phyloP scores from a whole-genome alignment of 1,140 invertebrate genomes.

The Palaemon carinicauda region DNA sequence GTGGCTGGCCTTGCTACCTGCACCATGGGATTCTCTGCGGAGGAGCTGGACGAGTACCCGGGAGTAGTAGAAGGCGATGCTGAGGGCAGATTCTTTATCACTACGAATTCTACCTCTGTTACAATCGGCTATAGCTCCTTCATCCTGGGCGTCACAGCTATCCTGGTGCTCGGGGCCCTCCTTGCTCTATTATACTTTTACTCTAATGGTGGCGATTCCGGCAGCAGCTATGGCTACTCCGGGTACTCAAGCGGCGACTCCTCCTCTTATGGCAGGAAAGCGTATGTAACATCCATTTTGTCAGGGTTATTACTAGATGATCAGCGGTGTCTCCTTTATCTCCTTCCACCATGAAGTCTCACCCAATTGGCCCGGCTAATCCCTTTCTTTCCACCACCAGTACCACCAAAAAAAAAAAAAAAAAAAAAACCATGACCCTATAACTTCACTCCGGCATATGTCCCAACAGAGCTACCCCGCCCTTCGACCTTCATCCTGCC shows the following conservation, averaged over 20 bases:
- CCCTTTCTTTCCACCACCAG: background rate
- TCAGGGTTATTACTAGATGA: constrained; percentile 31
- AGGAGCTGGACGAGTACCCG: constrained; percentile 48
- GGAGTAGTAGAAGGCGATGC: constrained; percentile 33
- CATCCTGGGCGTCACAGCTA: constrained; percentile 41
- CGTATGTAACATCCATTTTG: constrained; percentile 54
- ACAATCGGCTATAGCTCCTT: constrained; percentile 50
- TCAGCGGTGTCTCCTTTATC: constrained; percentile 40
- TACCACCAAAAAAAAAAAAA: no score
- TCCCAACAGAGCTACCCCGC: constrained; percentile 35
- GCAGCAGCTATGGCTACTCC: constrained; percentile 49
- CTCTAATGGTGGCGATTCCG: constrained; percentile 33
- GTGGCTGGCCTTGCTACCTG: constrained; percentile 49
- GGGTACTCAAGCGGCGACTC: constrained; percentile 52
- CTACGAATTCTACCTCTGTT: constrained; percentile 47
- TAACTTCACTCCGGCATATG: constrained; percentile 18
- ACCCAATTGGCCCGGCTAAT: constrained; percentile 23
- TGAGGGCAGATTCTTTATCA: constrained; percentile 45
- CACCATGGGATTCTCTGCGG: constrained; percentile 48
- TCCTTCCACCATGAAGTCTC: background rate
- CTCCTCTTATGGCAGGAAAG: constrained; percentile 50
- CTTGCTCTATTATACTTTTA: constrained; percentile 46
- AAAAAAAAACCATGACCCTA: constrained; percentile 12
- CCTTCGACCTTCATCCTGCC: constrained; percentile 2
- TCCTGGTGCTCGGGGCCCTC: constrained; percentile 44